Evolutionary conservation across 92 coral and sea anemone genomes (phyloP), one percentile per base, ranked within the genome.

Genomic region (Palythoa caribaeorum): DNA sequence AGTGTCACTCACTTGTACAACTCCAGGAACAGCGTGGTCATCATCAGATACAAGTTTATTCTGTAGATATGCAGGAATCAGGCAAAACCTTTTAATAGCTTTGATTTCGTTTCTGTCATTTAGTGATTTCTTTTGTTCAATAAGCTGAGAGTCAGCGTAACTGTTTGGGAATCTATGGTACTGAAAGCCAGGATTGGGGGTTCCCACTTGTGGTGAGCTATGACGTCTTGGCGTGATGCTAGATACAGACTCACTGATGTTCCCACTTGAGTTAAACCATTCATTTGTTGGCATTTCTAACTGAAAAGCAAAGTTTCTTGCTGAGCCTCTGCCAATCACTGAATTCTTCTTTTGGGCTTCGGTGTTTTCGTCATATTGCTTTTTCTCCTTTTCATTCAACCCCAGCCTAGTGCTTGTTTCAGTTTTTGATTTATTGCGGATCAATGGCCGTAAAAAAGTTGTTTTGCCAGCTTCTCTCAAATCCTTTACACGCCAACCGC

Each of bases 401-500:
- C 60, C 9, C 9, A 53, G 12, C 14, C 7, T 8, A 9, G 9
- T 53, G 9, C 0, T 15, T 9, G 60, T 1, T 11, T 3, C 14
- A 9, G 8, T 53, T 53, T 3, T 15, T 15, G 14, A 15, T 53
- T 53, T 53, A 11, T 53, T 53, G 60, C 60, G 0, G 60, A 1
- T 53, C 14, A 9, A 9, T 9, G 2, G 12, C 14, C 12, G 14
- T 2, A 53, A 15, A 53, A 69, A 21, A 6, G 38, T 21, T 1
- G 5, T 69, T 69, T 21, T 9, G 12, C 5, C 2, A 20, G 14
- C 37, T 19, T 19, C 12, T 69, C 38, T 69, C 10, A 69, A 3
- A 21, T 69, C 73, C 2, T 20, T 21, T n/a, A 69, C 38, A 19
- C 73, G 73, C 73, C 73, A 69, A 69, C 73, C 73, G 37, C 37